Evolutionary conservation across 2,113 vertebrate genomes (phyloP).

Genomic region (Corythoichthys intestinalis): DNA sequence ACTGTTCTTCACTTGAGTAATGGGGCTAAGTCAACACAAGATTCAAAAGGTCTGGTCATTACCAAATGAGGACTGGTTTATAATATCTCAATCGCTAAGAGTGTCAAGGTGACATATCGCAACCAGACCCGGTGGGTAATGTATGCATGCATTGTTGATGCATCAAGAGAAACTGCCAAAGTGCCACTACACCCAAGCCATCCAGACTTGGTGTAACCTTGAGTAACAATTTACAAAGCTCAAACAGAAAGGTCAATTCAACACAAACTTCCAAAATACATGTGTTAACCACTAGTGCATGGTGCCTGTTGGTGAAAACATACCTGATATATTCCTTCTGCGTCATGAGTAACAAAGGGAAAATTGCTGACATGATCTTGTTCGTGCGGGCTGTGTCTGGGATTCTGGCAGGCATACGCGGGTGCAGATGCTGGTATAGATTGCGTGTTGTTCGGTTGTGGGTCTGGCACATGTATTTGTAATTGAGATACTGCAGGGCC

Average conservation of each 20-base stretch:
- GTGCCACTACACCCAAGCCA: not conserved
- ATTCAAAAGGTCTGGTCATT: too few species aligned
- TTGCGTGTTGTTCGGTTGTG: slow-evolving; percentile 13
- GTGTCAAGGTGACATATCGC: too few species aligned
- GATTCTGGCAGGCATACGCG: slow-evolving; percentile 18
- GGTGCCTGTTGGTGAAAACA: not conserved
- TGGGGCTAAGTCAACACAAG: too few species aligned
- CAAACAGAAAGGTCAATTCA: not conserved
- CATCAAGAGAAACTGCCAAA: too few species aligned
- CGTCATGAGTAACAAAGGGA: slow-evolving; percentile 2
- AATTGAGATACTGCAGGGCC: slow-evolving; percentile 19
- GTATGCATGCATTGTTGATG: too few species aligned
- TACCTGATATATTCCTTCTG: slow-evolving; percentile 35
- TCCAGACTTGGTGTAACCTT: too few species aligned
- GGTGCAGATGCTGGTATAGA: not conserved
- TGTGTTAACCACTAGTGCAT: too few species aligned
- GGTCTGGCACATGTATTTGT: slow-evolving; percentile 9
- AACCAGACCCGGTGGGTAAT: too few species aligned
- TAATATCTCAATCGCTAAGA: too few species aligned
- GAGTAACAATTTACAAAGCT: not conserved
- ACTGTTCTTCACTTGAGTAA: too few species aligned
- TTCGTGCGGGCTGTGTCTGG: slow-evolving; percentile 8
- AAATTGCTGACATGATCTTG: slow-evolving; percentile 8
- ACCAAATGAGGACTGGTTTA: too few species aligned
- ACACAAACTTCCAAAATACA: rapidly evolving